Conservation (phyloP, 2,888 invertebrate species). For the Caenorhabditis virilis region DNA sequence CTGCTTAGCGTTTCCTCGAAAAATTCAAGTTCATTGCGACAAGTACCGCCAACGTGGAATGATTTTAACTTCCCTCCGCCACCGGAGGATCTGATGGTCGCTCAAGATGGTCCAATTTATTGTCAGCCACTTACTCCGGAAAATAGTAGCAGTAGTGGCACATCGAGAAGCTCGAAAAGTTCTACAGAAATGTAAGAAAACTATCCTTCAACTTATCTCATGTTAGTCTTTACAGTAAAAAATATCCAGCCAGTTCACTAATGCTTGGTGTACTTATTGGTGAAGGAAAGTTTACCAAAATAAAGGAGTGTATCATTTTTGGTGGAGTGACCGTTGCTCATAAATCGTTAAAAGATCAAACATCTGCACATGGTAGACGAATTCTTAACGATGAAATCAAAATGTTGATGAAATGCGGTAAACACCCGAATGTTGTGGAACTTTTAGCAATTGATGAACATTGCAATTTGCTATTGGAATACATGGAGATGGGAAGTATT, state of each 20-base stretch:
- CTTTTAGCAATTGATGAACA: slow-evolving; percentile 46
- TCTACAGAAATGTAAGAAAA: background rate
- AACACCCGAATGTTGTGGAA: slow-evolving; percentile 47
- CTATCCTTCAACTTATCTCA: background rate
- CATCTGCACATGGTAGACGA: slow-evolving; percentile 47
- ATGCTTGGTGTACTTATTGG: slow-evolving; percentile 50
- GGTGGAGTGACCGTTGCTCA: slow-evolving; percentile 38
- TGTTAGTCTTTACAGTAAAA: slow-evolving; percentile 23
- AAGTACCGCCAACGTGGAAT: slow-evolving; percentile 46
- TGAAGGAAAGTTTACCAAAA: slow-evolving; percentile 62
- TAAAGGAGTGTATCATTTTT: slow-evolving; percentile 45
- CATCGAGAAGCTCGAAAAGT: slow-evolving; percentile 9
- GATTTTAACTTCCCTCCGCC: slow-evolving; percentile 64
- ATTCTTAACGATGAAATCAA: slow-evolving; percentile 51
- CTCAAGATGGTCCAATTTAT: slow-evolving; percentile 29
- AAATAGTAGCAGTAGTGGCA: slow-evolving; percentile 18
- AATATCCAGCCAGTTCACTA: slow-evolving; percentile 28
- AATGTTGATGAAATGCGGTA: slow-evolving; percentile 40
- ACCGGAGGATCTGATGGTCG: slow-evolving; percentile 41
- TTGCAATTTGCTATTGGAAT: slow-evolving; percentile 46
- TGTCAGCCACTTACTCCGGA: slow-evolving; percentile 31
- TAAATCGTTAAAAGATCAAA: slow-evolving; percentile 44
- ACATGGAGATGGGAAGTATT: slow-evolving; percentile 41
- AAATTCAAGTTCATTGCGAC: slow-evolving; percentile 30
- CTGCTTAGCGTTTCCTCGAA: slow-evolving; percentile 41